These are phyloP conservation scores for Leucophora obtusa DNA, from an alignment of 2,888 invertebrate genomes.

Conservation along the genomic window DNA sequence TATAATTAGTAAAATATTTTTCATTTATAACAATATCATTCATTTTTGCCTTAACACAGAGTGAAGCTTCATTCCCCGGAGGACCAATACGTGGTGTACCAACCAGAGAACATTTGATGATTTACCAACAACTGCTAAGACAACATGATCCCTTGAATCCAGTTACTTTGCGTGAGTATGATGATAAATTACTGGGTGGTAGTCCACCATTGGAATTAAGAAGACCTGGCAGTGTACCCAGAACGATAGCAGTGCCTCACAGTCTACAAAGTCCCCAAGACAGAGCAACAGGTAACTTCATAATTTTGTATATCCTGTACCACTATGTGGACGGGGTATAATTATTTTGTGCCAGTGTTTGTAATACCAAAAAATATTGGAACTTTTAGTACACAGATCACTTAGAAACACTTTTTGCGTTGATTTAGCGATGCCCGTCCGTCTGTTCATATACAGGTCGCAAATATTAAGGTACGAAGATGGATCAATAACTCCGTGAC, in stretches of 20 bases:
- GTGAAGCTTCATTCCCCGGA: conserved; percentile 79
- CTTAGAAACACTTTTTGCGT: no score
- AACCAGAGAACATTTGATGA: conserved; percentile 73
- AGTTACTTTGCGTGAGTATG: conserved; percentile 72
- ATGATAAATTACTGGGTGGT: conserved; percentile 81
- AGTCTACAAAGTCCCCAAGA: conserved; percentile 86
- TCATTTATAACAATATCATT: conserved; percentile 17
- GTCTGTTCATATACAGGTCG: no score
- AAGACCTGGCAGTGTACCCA: conserved; percentile 80
- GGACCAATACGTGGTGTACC: conserved; percentile 74
- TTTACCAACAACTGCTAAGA: conserved; percentile 80
- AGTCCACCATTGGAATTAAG: conserved; percentile 87
- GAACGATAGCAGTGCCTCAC: conserved; percentile 83
- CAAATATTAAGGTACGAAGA: no score
- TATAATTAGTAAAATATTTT: conserved; percentile 1
- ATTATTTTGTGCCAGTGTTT: no score
- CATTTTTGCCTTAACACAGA: conserved; percentile 76
- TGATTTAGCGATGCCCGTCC: no score
- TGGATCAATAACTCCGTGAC: no score
- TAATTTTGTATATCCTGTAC: no score
- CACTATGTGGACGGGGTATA: no score
- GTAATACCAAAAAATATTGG: no score
- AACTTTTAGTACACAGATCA: no score
- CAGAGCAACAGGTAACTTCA: conserved; percentile 81
- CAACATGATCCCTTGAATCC: conserved; percentile 76